Conservation (phyloP, 2,113 vertebrate genomes). For the Calidris pygmaea region DNA sequence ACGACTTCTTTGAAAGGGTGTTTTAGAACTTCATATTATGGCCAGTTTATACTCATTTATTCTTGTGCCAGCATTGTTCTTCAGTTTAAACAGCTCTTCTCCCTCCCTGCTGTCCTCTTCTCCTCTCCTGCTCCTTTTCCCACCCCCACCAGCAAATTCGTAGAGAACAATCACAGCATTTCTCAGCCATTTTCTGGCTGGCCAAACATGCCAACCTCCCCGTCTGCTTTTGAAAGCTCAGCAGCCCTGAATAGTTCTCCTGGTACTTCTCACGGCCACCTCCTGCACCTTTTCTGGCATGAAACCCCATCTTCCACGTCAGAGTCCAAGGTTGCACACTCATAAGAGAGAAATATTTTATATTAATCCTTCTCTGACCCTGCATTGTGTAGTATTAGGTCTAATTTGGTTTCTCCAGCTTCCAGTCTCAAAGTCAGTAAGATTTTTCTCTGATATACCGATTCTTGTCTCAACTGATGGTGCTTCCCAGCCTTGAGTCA, state of each 20-base stretch:
- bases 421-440: neutral
- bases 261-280: neutral
- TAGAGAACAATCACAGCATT: slow-evolving; percentile 41
- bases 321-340: neutral
- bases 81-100: slow-evolving; percentile 37
- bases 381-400: neutral
- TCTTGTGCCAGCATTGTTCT: slow-evolving; percentile 69
- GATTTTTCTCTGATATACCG: accelerated
- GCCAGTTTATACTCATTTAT: slow-evolving; percentile 49
- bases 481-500: neutral
- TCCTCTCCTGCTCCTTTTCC: slow-evolving; percentile 36
- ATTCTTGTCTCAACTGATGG: neutral
- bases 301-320: neutral
- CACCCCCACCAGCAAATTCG: neutral
- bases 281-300: neutral
- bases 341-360: neutral
- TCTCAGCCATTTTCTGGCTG: neutral
- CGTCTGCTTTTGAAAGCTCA: neutral
- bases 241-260: neutral
- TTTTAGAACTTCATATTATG: slow-evolving; percentile 42
- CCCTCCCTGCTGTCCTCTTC: slow-evolving; percentile 55
- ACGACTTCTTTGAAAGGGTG: slow-evolving; percentile 10
- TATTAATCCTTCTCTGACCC: neutral
- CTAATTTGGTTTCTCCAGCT: neutral
- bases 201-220: neutral